Evolutionary conservation across 2,113 vertebrate genomes (phyloP), one percentile per base, ranked within the genome.

Genomic region (Lutjanus erythropterus): DNA sequence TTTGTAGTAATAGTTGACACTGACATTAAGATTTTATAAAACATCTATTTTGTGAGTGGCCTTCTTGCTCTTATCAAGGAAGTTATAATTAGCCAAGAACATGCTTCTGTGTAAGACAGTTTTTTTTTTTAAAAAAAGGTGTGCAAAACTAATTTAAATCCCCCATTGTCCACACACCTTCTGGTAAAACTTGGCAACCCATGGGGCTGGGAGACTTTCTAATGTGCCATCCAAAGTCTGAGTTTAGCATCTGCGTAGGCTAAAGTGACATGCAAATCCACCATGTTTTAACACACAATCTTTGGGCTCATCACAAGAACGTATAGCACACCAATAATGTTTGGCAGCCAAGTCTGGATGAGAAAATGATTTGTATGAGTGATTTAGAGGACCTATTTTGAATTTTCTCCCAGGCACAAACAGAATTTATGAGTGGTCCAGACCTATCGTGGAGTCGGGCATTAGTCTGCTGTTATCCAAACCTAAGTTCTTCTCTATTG

Each of bases 221-320:
- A 46, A 70, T 6, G 74, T 71, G 55, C 33, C 60, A 68, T 68
- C 47, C 33, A 64, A 58, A 70, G 31, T 73, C 71, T 72, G 39
- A 50, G 52, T 75, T 81, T 60, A 81, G 64, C 25, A 49, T 46
- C 7, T 52, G 68, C 49, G 46, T 72, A 44, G 69, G 74, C 27
- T 37, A 18, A 29, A 12, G 29, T 2, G 0, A 61, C 2, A 23
- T 52, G 21, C 3, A 47, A 50, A 53, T 23, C n/a, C 19, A 9
- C 31, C 67, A 23, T 58, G 64, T 64, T 50, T 46, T n/a, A 46
- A 27, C 42, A 67, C 16, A 41, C 52, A 29, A 15, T 21, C 14
- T 47, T 18, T 37, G 14, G 31, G 4, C 37, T 61, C 18, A 19
- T 50, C 31, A 33, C 15, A 72, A 46, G 9, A 49, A 49, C 42